phyloP scores from a whole-genome alignment of 1,140 invertebrate genomes.

The Plodia interpunctella region DNA sequence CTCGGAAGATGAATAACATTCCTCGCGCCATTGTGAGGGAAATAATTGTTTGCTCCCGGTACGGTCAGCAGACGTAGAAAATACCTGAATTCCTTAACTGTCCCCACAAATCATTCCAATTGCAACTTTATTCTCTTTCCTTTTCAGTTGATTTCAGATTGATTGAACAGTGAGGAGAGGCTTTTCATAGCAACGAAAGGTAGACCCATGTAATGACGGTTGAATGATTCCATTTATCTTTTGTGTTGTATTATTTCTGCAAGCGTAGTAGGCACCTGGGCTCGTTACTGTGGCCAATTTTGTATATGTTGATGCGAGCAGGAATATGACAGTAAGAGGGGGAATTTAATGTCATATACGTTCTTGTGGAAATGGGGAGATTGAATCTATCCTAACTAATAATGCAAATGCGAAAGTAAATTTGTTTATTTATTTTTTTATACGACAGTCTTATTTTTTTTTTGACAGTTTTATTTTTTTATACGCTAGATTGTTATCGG shows the following conservation, averaged over 20 bases:
- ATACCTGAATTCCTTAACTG: slow-evolving; percentile 14
- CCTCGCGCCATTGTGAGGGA: slow-evolving; percentile 25
- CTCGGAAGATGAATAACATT: slow-evolving; percentile 24
- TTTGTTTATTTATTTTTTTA: no score
- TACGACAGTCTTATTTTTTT: no score
- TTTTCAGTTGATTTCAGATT: not conserved
- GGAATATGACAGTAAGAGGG: no score
- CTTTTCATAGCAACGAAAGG: slow-evolving; percentile 1
- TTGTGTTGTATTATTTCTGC: slow-evolving; percentile 30
- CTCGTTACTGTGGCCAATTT: slow-evolving; percentile 3
- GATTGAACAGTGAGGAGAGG: not conserved
- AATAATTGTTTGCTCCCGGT: slow-evolving; percentile 26
- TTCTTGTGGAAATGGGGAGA: no score
- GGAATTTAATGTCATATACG: no score
- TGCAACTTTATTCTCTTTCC: not conserved
- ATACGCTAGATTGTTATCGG: no score
- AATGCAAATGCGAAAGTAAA: no score
- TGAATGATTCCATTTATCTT: slow-evolving; percentile 40
- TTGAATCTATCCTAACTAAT: no score
- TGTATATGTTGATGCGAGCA: not conserved
- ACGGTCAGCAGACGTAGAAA: slow-evolving; percentile 8
- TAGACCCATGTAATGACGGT: slow-evolving; percentile 29
- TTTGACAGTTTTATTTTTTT: no score
- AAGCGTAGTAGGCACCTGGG: slow-evolving; percentile 4
- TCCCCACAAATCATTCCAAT: not conserved